Evolutionary conservation across 2,113 vertebrate genomes (phyloP).

Genomic region (Turnix velox): DNA sequence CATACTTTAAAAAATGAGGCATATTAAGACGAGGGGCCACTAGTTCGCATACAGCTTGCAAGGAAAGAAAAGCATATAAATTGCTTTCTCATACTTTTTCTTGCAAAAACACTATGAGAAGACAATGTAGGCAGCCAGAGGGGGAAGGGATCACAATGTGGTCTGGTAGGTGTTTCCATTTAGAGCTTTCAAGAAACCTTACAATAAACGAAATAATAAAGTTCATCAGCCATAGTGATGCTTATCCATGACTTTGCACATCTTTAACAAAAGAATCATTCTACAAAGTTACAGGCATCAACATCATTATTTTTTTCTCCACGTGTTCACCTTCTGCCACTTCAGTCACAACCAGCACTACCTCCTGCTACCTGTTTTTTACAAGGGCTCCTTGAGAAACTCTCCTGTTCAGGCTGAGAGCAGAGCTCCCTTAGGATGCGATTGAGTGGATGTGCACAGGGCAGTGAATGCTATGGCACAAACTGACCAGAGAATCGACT

Average conservation of each 20-base stretch:
- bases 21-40: not conserved
- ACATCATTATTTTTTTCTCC: not conserved
- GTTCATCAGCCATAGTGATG: not conserved
- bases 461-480: not conserved
- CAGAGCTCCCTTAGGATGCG: not conserved
- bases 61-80: not conserved
- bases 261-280: not conserved
- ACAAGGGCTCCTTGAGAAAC: not conserved
- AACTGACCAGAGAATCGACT: not conserved
- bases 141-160: not conserved
- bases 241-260: not conserved
- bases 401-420: not conserved
- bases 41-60: not conserved
- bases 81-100: not conserved
- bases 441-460: fast-evolving
- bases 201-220: not conserved
- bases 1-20: not conserved
- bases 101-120: not conserved
- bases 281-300: not conserved
- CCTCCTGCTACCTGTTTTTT: not conserved
- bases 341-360: not conserved
- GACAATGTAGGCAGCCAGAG: not conserved
- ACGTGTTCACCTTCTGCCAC: not conserved
- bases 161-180: not conserved
- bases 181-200: not conserved